Conservation (phyloP, 2,888 invertebrate species). For the Digitonthophagus gazella region DNA sequence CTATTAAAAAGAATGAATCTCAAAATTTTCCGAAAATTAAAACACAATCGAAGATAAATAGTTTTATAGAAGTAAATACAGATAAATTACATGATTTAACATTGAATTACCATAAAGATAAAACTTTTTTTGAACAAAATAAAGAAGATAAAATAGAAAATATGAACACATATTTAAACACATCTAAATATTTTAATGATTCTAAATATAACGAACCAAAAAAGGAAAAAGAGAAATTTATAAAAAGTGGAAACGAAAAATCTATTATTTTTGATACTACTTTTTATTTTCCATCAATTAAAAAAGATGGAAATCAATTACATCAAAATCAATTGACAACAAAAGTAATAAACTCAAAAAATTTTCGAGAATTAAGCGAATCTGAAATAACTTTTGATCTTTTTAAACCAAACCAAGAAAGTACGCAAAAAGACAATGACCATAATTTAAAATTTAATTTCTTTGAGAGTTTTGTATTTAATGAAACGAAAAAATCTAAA, state of each 20-base stretch:
- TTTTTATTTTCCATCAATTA: no score
- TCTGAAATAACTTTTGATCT: slow-evolving; percentile 18
- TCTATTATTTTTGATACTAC: no score
- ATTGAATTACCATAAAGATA: no score
- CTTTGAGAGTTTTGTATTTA: slow-evolving; percentile 19
- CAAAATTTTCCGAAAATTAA: no score
- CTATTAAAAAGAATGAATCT: not conserved
- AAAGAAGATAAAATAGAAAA: no score
- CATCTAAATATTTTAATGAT: not conserved
- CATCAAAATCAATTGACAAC: not conserved
- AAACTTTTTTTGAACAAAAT: no score
- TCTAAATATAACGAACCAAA: not conserved
- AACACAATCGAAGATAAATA: no score
- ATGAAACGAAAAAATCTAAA: not conserved
- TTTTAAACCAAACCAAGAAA: slow-evolving; percentile 18
- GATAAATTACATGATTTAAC: no score
- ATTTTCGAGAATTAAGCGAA: slow-evolving; percentile 4
- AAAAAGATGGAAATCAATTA: not conserved
- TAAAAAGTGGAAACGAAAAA: no score
- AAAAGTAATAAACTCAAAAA: not conserved
- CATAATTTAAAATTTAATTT: slow-evolving; percentile 14
- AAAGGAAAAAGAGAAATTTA: not conserved
- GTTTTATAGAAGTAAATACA: no score
- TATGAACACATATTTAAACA: no score
- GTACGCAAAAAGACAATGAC: slow-evolving; percentile 20